These are phyloP conservation scores for Tetragonula clypearis DNA, from an alignment of 1,140 invertebrate species.

Conservation along the genomic window DNA sequence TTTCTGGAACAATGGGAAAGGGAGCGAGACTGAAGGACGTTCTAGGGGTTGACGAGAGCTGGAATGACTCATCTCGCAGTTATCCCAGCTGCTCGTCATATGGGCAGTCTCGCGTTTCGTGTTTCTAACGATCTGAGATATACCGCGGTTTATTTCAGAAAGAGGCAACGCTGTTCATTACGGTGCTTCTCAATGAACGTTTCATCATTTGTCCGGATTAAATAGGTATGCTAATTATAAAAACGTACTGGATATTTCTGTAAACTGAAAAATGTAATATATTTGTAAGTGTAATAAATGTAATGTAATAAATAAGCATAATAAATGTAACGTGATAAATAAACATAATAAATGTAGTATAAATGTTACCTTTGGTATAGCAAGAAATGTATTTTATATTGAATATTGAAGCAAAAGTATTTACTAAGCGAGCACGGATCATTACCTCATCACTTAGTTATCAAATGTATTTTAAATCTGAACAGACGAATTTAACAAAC, in stretches of 20 bases:
- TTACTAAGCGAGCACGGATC: not conserved
- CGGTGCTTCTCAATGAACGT: too few species aligned
- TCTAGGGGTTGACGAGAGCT: conserved; percentile 47
- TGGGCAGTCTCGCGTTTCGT: conserved; percentile 28
- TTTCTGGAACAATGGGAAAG: conserved; percentile 8
- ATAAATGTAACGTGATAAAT: not conserved
- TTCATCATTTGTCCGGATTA: not conserved
- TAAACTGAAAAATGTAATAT: not conserved
- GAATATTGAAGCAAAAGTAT: not conserved
- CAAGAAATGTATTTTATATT: not conserved
- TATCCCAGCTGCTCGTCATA: conserved; percentile 62
- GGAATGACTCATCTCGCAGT: conserved; percentile 51
- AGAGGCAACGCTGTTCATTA: not conserved
- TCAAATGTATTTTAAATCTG: too few species aligned
- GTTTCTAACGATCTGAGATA: conserved; percentile 3
- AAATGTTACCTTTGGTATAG: not conserved
- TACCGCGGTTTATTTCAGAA: not conserved
- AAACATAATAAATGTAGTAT: too few species aligned
- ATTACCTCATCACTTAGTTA: too few species aligned
- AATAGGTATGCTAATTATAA: not conserved
- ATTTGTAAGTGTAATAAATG: not conserved
- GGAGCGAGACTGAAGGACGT: not conserved
- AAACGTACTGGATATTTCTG: not conserved
- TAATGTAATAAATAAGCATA: not conserved
- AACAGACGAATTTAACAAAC: not conserved